Percentiles rank a stretch among this genome's conserved stretches.
Evolutionary conservation across 2,797 vertebrate species (phyloP).

Genomic region (Darevskia mixta): DNA sequence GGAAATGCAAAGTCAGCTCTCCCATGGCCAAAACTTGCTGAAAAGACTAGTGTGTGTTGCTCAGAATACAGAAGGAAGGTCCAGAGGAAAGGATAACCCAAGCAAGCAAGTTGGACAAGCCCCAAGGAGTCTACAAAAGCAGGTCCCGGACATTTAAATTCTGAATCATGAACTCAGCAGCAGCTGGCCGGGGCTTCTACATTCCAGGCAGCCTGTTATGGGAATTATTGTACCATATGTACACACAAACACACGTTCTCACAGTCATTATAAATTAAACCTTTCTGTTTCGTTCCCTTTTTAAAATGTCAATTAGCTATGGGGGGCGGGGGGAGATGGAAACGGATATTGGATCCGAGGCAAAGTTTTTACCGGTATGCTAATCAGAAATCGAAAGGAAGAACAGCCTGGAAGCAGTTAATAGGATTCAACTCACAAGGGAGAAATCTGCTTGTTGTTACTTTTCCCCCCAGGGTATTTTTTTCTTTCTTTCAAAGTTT

Average conservation of each 20-base stretch:
- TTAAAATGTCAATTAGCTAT: slow-evolving; percentile 43
- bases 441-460: neutral
- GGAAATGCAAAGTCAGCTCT: neutral
- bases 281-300: slow-evolving; percentile 40
- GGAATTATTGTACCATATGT: neutral
- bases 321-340: rapidly evolving
- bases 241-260: neutral
- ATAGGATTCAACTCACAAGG: neutral
- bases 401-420: slow-evolving; percentile 50
- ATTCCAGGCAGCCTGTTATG: neutral
- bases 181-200: no score
- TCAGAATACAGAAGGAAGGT: rapidly evolving
- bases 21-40: rapidly evolving
- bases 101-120: neutral
- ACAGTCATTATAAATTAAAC: neutral
- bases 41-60: rapidly evolving
- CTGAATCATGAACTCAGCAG: no score
- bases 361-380: slow-evolving; percentile 53
- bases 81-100: rapidly evolving
- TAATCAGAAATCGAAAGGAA: slow-evolving; percentile 71
- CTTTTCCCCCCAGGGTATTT: neutral
- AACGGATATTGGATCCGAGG: neutral
- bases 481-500: neutral
- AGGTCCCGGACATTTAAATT: neutral
- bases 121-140: neutral